Evolutionary conservation across 1,140 invertebrate species (phyloP).

Genomic region (Penaeus japonicus): DNA sequence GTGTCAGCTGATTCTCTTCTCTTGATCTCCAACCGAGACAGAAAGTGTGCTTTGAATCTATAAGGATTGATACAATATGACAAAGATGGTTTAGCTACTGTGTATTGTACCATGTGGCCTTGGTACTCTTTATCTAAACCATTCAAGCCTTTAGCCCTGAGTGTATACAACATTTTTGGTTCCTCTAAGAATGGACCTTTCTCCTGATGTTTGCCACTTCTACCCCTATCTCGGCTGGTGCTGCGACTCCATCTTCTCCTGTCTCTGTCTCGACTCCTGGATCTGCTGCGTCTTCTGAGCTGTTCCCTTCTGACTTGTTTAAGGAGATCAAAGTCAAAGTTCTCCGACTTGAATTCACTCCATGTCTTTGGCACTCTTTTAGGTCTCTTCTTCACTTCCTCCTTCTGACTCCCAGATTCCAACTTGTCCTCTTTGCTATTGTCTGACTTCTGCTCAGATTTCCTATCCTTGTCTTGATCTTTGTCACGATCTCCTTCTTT

Average conservation of each 20-base stretch:
- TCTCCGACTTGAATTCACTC: slow-evolving; percentile 41
- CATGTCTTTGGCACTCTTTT: slow-evolving; percentile 25
- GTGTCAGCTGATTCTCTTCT: background rate
- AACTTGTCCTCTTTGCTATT: slow-evolving; percentile 18
- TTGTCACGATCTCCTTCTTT: background rate
- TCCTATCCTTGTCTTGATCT: background rate
- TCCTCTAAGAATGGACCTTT: background rate
- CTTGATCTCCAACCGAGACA: background rate
- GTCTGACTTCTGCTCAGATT: background rate
- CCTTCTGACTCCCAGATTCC: background rate
- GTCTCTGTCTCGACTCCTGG: background rate
- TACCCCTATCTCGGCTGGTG: background rate
- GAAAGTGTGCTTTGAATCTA: slow-evolving; percentile 11
- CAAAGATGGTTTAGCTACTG: slow-evolving; percentile 18
- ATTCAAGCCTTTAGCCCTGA: background rate
- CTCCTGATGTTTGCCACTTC: background rate
- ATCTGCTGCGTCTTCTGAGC: slow-evolving; percentile 2
- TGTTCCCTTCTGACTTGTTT: slow-evolving; percentile 3
- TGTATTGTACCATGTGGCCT: slow-evolving; percentile 25
- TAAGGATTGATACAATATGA: slow-evolving; percentile 28
- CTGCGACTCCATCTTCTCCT: background rate
- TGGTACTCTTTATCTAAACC: slow-evolving; percentile 28
- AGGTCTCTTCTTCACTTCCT: slow-evolving; percentile 6
- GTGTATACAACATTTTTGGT: slow-evolving; percentile 14
- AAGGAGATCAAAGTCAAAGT: slow-evolving; percentile 33